These are phyloP conservation scores for Aromia moschata DNA, from an alignment of 2,888 invertebrate species.

Conservation along the genomic window DNA sequence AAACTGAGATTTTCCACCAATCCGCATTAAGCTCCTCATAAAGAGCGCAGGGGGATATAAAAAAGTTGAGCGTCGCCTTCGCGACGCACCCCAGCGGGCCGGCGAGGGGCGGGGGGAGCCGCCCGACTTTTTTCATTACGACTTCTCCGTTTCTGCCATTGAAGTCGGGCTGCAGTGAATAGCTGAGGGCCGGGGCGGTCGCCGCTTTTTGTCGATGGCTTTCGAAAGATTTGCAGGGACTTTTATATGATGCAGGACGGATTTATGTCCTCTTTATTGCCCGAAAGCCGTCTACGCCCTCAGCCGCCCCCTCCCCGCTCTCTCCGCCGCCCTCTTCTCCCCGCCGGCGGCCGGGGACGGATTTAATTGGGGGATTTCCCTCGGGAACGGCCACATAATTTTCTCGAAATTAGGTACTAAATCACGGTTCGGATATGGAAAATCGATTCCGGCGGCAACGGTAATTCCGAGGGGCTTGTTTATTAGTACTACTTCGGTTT, in stretches of 20 bases:
- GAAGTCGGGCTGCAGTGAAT: slow-evolving; percentile 25
- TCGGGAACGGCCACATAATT: background rate
- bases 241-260: slow-evolving; percentile 30
- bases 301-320: background rate
- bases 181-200: slow-evolving; percentile 18
- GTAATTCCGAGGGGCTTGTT: background rate
- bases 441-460: background rate
- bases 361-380: slow-evolving; percentile 8
- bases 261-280: slow-evolving; percentile 36
- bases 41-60: background rate
- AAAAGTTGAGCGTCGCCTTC: slow-evolving; percentile 18
- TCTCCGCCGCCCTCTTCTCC: background rate
- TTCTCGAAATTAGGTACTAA: slow-evolving; percentile 1
- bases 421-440: slow-evolving; percentile 3
- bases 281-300: slow-evolving; percentile 25
- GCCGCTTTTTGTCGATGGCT: slow-evolving; percentile 28
- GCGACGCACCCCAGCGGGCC: slow-evolving; percentile 15
- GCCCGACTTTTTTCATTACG: slow-evolving; percentile 36
- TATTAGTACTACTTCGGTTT: too few relatives aligned
- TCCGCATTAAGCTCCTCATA: background rate
- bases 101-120: slow-evolving; percentile 25
- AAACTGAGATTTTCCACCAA: background rate
- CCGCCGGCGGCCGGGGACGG: slow-evolving; percentile 17
- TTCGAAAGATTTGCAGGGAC: slow-evolving; percentile 34
- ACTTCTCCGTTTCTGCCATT: slow-evolving; percentile 16